These are phyloP conservation scores for Oxyteleia sp. DNA, from an alignment of 2,888 invertebrate species.

Conservation along the genomic window DNA sequence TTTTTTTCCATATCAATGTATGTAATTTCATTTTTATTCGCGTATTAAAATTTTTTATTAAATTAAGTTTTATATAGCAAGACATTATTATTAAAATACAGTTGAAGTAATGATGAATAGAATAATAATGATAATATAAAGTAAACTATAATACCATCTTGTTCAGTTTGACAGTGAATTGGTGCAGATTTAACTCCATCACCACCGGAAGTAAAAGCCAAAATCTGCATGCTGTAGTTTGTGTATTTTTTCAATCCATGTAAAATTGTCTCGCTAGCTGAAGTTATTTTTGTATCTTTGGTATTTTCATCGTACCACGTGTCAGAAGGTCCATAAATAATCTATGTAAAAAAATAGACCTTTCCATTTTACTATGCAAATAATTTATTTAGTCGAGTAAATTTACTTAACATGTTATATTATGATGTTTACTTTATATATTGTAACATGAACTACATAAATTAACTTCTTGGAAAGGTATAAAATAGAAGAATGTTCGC, in stretches of 20 bases:
- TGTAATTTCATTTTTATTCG: too few species aligned
- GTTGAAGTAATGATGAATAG: background rate
- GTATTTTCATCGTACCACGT: slow-evolving; percentile 97
- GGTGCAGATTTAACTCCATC: slow-evolving; percentile 96
- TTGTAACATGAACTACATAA: too few species aligned
- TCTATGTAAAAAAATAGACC: too few species aligned
- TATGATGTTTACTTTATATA: background rate
- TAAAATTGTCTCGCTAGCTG: slow-evolving; percentile 97
- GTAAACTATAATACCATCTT: slow-evolving; percentile 92
- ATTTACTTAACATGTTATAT: too few species aligned
- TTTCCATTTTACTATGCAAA: too few species aligned
- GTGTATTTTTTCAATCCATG: slow-evolving; percentile 98
- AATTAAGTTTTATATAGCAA: too few species aligned
- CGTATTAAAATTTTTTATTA: too few species aligned
- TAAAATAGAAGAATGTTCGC: too few species aligned
- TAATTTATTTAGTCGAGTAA: too few species aligned
- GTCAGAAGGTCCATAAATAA: slow-evolving; percentile 96
- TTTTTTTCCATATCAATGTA: too few species aligned
- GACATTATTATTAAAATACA: too few species aligned
- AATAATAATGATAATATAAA: slow-evolving; percentile 1
- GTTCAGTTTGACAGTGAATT: slow-evolving; percentile 97
- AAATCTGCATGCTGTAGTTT: slow-evolving; percentile 98
- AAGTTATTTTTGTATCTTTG: slow-evolving; percentile 96
- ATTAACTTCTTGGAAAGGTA: too few species aligned
- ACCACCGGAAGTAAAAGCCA: slow-evolving; percentile 97